Base-by-base conservation (phyloP, 1,140 invertebrate species). In the Thaumetopoea pityocampa region DNA sequence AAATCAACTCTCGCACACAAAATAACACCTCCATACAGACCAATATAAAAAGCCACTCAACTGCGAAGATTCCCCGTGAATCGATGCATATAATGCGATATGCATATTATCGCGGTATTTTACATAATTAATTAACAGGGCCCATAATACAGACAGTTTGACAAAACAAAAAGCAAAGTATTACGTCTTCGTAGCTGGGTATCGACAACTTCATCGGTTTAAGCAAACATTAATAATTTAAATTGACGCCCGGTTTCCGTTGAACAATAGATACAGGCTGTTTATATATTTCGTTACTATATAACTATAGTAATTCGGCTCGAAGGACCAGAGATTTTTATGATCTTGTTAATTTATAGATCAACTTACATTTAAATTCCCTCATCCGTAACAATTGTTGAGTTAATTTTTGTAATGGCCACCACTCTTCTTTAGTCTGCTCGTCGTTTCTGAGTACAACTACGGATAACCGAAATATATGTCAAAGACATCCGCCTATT, bases 101-200 rank as follows among this genome's bases (percentile, higher is more conserved):
- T 71, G 77, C 70, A 79, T 79, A 79, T 77, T 78, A 79, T 74
- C 65, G 64, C 61, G 69, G 72, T 76, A 76, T 81, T 82, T 77
- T 67, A 71, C 70, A 76, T 79, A 82, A 82, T 78, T 76, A 82
- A 82, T 78, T 73, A 79, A 65, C 52, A 36, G 43, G 32, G 36
- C 26, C 54, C 43, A 45, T 36, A 45, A 38, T 51, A 63, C 60
- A 62, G 73, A 76, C 69, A 51, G 66, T 66, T 63, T 51, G 57
- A 78, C 70, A 76, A 73, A 80, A 78, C 69, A 74, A 82, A 72
- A 70, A 81, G 51, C 53, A 62, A 45, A 56, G 48, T 51, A 61
- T 61, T 67, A 71, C 58, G 55, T 73, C 63, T 78, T 63, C 52
- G 70, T 64, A 59, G n/a, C 42, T 32, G 23, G 44, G 46, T 77